Evolutionary conservation across 2,888 invertebrate genomes (phyloP), one percentile per base, ranked within the genome.

Genomic region (Plagiodera versicolora): DNA sequence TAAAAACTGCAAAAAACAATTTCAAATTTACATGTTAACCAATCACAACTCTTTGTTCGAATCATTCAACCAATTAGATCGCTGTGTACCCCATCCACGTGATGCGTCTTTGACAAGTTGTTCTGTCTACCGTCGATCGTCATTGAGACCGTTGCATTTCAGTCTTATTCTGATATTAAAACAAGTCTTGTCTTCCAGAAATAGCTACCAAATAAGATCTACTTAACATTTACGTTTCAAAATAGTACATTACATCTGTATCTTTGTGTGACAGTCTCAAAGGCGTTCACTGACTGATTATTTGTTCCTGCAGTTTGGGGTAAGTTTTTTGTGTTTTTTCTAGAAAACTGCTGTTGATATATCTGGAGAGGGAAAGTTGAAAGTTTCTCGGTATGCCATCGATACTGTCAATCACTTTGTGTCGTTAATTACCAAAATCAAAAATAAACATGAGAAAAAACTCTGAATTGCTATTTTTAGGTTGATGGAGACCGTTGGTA

Each of bases 111-210:
- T 4, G 14, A 39, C 8, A 4, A 4, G 39, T 24, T 3, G 4
- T 39, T 39, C 32, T 32, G 32, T 32, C 3, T 24, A 6, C 6
- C 24, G 24, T 24, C 24, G 6, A 24, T 24, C 24, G 24, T 24
- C 24, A 24, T 24, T 24, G 24, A 5, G 32, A 14, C 39, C 14
- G 39, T 39, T 39, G 39, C 14, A 39, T 39, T 39, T 3, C 14
- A n/a, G 39, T 39, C 11, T 39, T 4, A 2, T 39, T 39, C 14
- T 14, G 4, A 39, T 39, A 39, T 6, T 14, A 39, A 39, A 39
- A 39, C 39, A 39, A 39, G 39, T 39, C 39, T 39, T 39, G 39
- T 39, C 39, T 39, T 39, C 39, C 14, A 39, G 39, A 39, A 39
- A 39, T 39, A 39, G 39, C 39, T 39, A 14, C 39, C 8, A 14